A percentile compares a stretch with the other conserved stretches of the same genome.
phyloP scores from a whole-genome alignment of 53 echinoderm and acorn worm species.

The Crossaster papposus region DNA sequence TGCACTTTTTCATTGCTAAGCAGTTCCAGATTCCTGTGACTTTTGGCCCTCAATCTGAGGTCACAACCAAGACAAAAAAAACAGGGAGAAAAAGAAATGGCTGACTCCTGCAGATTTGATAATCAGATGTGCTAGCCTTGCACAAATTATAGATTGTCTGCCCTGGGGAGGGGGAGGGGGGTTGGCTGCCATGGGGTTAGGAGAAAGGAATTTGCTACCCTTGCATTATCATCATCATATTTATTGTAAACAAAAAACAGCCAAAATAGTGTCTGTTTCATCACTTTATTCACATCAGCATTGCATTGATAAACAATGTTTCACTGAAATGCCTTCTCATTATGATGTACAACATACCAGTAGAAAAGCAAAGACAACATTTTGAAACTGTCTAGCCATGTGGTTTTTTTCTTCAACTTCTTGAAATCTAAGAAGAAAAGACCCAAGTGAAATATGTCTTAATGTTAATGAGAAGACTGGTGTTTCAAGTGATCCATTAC shows the following conservation, averaged over 20 bases:
- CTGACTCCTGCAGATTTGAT: constrained; percentile 57
- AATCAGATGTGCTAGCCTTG: constrained; percentile 58
- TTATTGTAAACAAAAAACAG: too few relatives aligned
- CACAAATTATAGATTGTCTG: constrained; percentile 17
- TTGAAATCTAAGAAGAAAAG: neutral
- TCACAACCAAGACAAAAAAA: constrained; percentile 2
- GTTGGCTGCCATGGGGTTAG: too few relatives aligned
- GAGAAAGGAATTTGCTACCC: too few relatives aligned
- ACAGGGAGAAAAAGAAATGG: constrained; percentile 11
- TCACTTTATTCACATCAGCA: too few relatives aligned
- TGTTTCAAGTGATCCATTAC: neutral
- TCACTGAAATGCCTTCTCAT: too few relatives aligned
- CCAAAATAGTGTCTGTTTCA: too few relatives aligned
- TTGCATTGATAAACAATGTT: too few relatives aligned
- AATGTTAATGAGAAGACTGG: neutral
- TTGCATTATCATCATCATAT: too few relatives aligned
- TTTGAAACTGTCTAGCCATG: neutral
- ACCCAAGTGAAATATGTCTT: neutral
- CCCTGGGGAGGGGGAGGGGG: neutral
- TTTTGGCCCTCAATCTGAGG: constrained; percentile 45
- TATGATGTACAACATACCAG: too few relatives aligned
- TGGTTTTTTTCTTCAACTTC: neutral
- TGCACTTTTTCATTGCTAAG: constrained; percentile 17
- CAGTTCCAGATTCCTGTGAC: constrained; percentile 15
- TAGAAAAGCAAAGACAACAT: too few relatives aligned